A percentile compares a stretch with the other conserved stretches of the same genome.
These are phyloP conservation scores for Polyploca ridens DNA, from an alignment of 2,888 invertebrate genomes.

Conservation along the genomic window DNA sequence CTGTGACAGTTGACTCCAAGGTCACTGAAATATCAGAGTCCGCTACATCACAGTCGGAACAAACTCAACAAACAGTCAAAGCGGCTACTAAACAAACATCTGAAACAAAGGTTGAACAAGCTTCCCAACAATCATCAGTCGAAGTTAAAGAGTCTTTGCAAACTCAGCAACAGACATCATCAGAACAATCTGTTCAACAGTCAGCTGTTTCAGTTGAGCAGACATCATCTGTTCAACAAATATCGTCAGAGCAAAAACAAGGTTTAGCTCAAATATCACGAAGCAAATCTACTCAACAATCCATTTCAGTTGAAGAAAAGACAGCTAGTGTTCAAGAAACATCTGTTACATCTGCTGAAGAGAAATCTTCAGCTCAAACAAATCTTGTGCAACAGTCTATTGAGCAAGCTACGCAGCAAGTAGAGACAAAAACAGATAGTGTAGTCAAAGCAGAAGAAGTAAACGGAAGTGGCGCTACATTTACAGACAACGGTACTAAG, in stretches of 20 bases:
- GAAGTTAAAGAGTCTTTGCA: constrained; percentile 20
- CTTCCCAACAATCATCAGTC: constrained; percentile 8
- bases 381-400: constrained; percentile 30
- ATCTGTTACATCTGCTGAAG: constrained; percentile 17
- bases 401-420: constrained; percentile 33
- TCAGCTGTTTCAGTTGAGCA: constrained; percentile 26
- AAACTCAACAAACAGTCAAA: constrained; percentile 51
- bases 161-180: constrained; percentile 21
- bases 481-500: constrained; percentile 40
- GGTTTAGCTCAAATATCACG: constrained; percentile 15
- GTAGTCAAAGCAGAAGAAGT: constrained; percentile 38
- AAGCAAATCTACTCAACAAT: background rate
- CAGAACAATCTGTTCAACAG: constrained; percentile 19
- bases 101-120: constrained; percentile 42
- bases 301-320: constrained; percentile 2
- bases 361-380: constrained; percentile 27
- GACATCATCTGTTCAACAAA: constrained; percentile 22
- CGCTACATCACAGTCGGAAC: constrained; percentile 49
- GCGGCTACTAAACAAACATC: constrained; percentile 36
- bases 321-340: constrained; percentile 17
- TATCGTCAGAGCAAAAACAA: constrained; percentile 21
- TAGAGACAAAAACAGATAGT: constrained; percentile 40
- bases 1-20: constrained; percentile 57
- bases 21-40: constrained; percentile 53
- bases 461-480: constrained; percentile 25